Conservation (phyloP, 2,888 invertebrate genomes). For the Ophraella communa region DNA sequence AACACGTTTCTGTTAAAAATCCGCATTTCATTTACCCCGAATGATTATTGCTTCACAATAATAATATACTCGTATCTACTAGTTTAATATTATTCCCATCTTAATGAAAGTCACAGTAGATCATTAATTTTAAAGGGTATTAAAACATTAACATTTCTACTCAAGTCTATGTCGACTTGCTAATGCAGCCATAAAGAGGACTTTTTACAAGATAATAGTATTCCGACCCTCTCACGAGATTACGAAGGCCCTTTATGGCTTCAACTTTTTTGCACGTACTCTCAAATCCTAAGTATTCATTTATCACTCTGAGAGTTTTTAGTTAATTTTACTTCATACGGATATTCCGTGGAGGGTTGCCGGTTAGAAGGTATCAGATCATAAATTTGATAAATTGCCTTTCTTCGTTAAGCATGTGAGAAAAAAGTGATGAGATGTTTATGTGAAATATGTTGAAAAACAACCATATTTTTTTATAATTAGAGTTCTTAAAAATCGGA, state of each 20-base stretch:
- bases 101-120: slow-evolving; percentile 10
- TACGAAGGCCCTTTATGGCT: slow-evolving; percentile 48
- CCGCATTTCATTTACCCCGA: neutral
- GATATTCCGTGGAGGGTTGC: slow-evolving; percentile 10
- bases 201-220: slow-evolving; percentile 45
- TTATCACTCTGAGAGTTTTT: slow-evolving; percentile 46
- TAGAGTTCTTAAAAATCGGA: neutral
- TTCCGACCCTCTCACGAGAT: slow-evolving; percentile 45
- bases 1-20: no score
- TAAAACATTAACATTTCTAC: slow-evolving; percentile 45
- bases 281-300: slow-evolving; percentile 52
- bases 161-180: slow-evolving; percentile 43
- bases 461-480: slow-evolving; percentile 1
- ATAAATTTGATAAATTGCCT: slow-evolving; percentile 20
- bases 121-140: slow-evolving; percentile 40
- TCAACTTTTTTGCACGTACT: slow-evolving; percentile 49
- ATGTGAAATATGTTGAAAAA: slow-evolving; percentile 8
- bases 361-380: slow-evolving; percentile 4
- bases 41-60: no score
- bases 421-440: slow-evolving; percentile 19
- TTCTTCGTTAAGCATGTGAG: slow-evolving; percentile 12
- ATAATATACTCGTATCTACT: no score
- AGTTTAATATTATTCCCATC: neutral
- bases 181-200: slow-evolving; percentile 42
- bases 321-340: slow-evolving; percentile 31